A percentile compares a stretch with the other conserved stretches of the same genome.
These are phyloP conservation scores for Peromyscus maniculatus DNA, from an alignment of 2,113 vertebrate species.

Conservation along the genomic window DNA sequence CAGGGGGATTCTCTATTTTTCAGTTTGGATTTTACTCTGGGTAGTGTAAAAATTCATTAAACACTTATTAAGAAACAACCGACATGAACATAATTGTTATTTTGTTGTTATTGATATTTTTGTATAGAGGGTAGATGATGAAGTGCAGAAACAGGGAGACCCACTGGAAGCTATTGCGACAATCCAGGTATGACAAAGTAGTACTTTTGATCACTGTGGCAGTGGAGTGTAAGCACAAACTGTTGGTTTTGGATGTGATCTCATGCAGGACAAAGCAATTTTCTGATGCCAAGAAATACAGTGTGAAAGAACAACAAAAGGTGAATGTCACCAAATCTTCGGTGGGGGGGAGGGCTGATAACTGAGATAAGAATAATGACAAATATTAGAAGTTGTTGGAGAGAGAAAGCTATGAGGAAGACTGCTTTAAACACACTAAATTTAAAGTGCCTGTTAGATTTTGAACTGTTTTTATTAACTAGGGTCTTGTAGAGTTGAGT, in stretches of 20 bases:
- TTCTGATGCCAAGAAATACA: background rate
- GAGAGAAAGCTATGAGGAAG: background rate
- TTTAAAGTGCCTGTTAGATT: background rate
- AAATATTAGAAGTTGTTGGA: background rate
- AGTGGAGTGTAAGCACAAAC: background rate
- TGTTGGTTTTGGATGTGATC: background rate
- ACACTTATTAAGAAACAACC: background rate
- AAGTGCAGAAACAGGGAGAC: background rate
- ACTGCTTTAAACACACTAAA: background rate
- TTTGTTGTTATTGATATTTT: background rate
- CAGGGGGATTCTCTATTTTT: background rate
- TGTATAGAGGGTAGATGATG: background rate
- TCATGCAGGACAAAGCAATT: background rate
- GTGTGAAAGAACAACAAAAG: background rate
- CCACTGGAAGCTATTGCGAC: background rate
- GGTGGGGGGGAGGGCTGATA: background rate
- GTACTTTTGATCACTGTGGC: background rate
- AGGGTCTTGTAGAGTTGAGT: background rate
- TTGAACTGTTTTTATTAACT: background rate
- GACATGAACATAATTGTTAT: background rate
- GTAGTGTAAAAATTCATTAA: background rate
- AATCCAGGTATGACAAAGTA: background rate
- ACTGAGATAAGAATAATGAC: background rate
- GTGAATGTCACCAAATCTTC: background rate
- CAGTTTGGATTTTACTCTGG: conserved; percentile 6